Conservation (phyloP, 2,797 vertebrate genomes). For the Amblyraja radiata region DNA sequence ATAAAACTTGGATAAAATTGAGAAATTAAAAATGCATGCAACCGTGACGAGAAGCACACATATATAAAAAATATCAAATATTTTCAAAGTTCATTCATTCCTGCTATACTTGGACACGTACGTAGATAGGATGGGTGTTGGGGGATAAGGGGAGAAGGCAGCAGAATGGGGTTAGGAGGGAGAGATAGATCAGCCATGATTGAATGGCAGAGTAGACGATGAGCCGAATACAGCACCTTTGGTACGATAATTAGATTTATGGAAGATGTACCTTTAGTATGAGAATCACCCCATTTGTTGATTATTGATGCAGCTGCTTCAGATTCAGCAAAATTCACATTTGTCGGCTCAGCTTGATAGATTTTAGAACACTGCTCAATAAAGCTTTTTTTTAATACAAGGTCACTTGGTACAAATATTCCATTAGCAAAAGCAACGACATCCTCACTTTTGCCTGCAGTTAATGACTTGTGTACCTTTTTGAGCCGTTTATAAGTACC, state of each 20-base stretch:
- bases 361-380: constrained; percentile 74
- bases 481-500: constrained; percentile 82
- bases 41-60: not conserved
- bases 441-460: constrained; percentile 79
- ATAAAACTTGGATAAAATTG: not conserved
- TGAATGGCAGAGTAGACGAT: too few species aligned
- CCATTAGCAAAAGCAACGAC: constrained; percentile 78
- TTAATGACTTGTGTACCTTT: constrained; percentile 81
- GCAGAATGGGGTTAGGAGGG: too few species aligned
- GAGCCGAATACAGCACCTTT: not conserved
- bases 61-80: not conserved
- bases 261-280: constrained; percentile 69
- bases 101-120: too few species aligned
- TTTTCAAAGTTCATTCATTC: not conserved
- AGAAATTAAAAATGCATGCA: not conserved
- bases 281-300: constrained; percentile 83
- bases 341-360: constrained; percentile 73
- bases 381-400: constrained; percentile 70
- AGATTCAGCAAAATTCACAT: constrained; percentile 68
- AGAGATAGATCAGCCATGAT: too few species aligned
- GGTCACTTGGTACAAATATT: constrained; percentile 72
- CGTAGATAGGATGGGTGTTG: too few species aligned
- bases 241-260: not conserved
- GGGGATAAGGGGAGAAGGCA: too few species aligned
- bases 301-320: constrained; percentile 65